Evolutionary conservation across 2,797 vertebrate genomes (phyloP).

Genomic region (Petrocephalus schoutedeni): DNA sequence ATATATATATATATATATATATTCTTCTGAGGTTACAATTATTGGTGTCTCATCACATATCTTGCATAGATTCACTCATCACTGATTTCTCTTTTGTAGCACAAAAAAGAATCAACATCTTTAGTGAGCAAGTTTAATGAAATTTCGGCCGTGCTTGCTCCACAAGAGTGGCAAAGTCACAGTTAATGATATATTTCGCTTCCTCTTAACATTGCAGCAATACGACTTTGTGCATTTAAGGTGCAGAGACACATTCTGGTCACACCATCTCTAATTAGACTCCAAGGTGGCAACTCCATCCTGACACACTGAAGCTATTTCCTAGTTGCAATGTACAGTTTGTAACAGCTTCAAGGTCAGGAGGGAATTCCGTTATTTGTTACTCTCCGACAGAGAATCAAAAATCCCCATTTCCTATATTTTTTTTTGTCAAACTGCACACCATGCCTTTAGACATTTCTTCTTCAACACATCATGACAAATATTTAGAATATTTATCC

Average conservation of each 20-base stretch:
- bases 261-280: constrained; percentile 59
- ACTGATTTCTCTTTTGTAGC: neutral
- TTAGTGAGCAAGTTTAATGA: neutral
- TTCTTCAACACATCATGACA: neutral
- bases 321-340: neutral
- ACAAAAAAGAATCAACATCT: neutral
- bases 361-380: neutral
- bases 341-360: constrained; percentile 1
- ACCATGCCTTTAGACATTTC: neutral
- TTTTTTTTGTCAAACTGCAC: neutral
- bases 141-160: constrained; percentile 49
- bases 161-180: constrained; percentile 56
- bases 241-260: constrained; percentile 61
- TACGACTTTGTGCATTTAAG: constrained; percentile 50
- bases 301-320: constrained; percentile 46
- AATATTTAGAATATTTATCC: neutral
- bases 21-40: neutral
- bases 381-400: neutral
- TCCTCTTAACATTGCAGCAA: constrained; percentile 60
- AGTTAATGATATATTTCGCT: constrained; percentile 62
- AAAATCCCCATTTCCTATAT: neutral
- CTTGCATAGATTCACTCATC: neutral
- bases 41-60: neutral
- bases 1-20: neutral
- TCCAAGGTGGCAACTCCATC: constrained; percentile 62